Evolutionary conservation across 1,140 invertebrate genomes (phyloP), one percentile per base, ranked within the genome.

Genomic region (Semibalanus balanoides): DNA sequence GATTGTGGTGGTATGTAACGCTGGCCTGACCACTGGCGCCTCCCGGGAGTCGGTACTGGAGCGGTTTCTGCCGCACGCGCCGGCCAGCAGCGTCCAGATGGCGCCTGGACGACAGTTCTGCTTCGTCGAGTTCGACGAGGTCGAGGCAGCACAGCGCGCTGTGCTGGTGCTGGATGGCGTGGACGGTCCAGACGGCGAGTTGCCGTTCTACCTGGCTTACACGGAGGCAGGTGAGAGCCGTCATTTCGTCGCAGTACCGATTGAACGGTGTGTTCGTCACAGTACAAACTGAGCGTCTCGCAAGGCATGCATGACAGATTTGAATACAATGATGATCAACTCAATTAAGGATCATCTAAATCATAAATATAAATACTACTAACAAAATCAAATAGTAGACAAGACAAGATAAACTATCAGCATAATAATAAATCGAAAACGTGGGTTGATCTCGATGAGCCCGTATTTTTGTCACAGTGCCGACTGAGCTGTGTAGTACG

Each of bases 71-170:
- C 78, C 81, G 81, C 85, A 84, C 86, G 88, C 87, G 71, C 30
- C 74, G 73, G 82, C 88, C 51, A 83, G 84, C 79, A 85, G 86
- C 74, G 84, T 93, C 64, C 80, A 88, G 29, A 89, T 94, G 88
- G 79, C 90, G 75, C 86, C 87, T 27, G 85, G 86, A 74, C 93
- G 93, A 85, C 91, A 91, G 0, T 94, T 91, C 81, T 89, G 88
- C 74, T 93, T 93, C 84, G 79, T 94, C 0, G 83, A 84, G 74
- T 93, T 88, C 81, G 73, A 80, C 17, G 81, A 83, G 0, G 29
- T 83, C 3, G 77, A 84, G 25, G 84, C 87, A 78, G 87, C 90
- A 9, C 77, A 80, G 73, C 79, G 79, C 43, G 86, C 88, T 25
- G 88, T 85, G 78, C 76, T 84, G 17, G 82, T 83, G 73, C 84